phyloP scores from a whole-genome alignment of 1,140 invertebrate species.

The Drosophila rhopaloa region DNA sequence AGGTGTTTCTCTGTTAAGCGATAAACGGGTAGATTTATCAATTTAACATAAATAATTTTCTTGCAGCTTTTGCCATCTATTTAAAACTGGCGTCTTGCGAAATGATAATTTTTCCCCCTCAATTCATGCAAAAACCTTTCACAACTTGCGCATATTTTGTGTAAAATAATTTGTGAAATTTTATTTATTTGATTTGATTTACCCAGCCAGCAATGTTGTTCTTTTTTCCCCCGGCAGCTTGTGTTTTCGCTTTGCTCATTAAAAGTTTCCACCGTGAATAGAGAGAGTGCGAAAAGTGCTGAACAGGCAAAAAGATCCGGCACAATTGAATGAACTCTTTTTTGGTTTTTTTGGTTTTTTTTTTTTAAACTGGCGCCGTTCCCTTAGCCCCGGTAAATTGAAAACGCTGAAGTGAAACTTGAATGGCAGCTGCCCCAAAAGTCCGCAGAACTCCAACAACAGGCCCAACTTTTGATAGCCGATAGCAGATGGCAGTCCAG shows the following conservation, averaged over 20 bases:
- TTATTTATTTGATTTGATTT: slow-evolving; percentile 61
- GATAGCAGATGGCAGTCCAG: slow-evolving; percentile 25
- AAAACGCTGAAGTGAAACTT: slow-evolving; percentile 28
- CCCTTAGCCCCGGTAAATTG: not conserved
- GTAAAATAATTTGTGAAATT: slow-evolving; percentile 58
- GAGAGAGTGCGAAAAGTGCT: slow-evolving; percentile 8
- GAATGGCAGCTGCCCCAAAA: slow-evolving; percentile 44
- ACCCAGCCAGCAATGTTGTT: slow-evolving; percentile 6
- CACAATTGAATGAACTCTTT: slow-evolving; percentile 23
- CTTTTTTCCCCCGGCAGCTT: slow-evolving; percentile 1
- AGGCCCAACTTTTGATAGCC: slow-evolving; percentile 6
- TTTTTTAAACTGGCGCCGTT: slow-evolving; percentile 2
- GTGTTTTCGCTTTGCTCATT: slow-evolving; percentile 52
- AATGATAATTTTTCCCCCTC: slow-evolving; percentile 1
- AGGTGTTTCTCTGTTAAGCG: slow-evolving; percentile 9
- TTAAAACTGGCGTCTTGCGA: not conserved
- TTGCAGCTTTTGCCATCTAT: not conserved
- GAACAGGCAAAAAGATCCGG: slow-evolving; percentile 5
- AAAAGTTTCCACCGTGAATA: slow-evolving; percentile 42
- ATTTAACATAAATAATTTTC: slow-evolving; percentile 4
- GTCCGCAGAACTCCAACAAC: not conserved
- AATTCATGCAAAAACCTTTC: slow-evolving; percentile 8
- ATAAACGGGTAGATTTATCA: slow-evolving; percentile 15
- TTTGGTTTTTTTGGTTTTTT: slow-evolving; percentile 20
- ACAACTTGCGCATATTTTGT: slow-evolving; percentile 37